These are phyloP conservation scores for Alfaro cultratus DNA, from an alignment of 2,797 vertebrate species.

Conservation along the genomic window DNA sequence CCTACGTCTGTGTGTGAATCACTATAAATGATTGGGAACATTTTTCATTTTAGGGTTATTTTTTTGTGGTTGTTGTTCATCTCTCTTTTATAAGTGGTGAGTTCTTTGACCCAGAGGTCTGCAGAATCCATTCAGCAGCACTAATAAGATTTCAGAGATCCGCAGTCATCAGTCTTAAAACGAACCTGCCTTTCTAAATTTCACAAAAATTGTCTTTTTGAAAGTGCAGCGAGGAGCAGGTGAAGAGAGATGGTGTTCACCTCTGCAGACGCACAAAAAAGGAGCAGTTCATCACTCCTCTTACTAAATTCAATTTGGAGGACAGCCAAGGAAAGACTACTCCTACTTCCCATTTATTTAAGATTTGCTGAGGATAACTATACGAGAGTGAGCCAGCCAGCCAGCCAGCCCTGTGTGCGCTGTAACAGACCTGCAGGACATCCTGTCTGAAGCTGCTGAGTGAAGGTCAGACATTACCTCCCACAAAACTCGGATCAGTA, in stretches of 20 bases:
- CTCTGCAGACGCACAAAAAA: constrained; percentile 56
- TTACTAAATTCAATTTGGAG: constrained; percentile 59
- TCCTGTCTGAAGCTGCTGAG: constrained; percentile 37
- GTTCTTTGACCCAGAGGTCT: constrained; percentile 53
- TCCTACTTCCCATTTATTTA: constrained; percentile 58
- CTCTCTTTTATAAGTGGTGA: constrained; percentile 46
- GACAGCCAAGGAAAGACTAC: constrained; percentile 53
- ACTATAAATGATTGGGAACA: not conserved
- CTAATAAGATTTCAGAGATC: constrained; percentile 71
- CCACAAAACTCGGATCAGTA: constrained; percentile 53
- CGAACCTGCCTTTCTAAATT: constrained; percentile 65
- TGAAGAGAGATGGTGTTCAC: constrained; percentile 49
- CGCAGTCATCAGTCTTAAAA: constrained; percentile 72
- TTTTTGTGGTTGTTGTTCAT: not conserved
- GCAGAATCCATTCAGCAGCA: constrained; percentile 62
- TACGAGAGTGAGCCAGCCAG: constrained; percentile 38
- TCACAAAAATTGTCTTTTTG: constrained; percentile 68
- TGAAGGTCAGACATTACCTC: constrained; percentile 66
- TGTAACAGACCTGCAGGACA: constrained; percentile 46
- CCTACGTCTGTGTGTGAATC: not conserved
- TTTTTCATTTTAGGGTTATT: not conserved
- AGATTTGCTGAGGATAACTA: constrained; percentile 51
- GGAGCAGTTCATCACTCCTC: constrained; percentile 62
- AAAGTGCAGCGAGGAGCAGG: constrained; percentile 62
- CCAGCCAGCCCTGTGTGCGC: constrained; percentile 20